A percentile compares a stretch with the other conserved stretches of the same genome.
Evolutionary conservation across 2,797 vertebrate species (phyloP).

Genomic region (Chromobotia macracanthus): DNA sequence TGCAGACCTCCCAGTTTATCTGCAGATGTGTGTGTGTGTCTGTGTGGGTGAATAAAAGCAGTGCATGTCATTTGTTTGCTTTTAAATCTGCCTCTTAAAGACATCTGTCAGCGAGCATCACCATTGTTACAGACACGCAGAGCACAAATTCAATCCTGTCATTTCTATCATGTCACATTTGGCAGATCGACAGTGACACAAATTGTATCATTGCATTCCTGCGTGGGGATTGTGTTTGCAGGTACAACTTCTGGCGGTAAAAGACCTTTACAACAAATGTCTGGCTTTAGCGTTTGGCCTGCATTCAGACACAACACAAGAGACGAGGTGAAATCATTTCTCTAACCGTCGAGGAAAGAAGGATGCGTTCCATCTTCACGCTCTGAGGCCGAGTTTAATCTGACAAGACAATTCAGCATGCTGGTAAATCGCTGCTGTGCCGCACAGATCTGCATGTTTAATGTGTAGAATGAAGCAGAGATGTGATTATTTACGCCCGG

Average conservation of each 20-base stretch:
- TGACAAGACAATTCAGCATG: conserved; percentile 44
- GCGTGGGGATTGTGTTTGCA: conserved; percentile 76
- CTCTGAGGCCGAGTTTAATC: conserved; percentile 39
- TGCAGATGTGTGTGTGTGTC: neutral
- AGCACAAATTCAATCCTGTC: conserved; percentile 76
- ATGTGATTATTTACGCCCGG: neutral
- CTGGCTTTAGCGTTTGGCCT: conserved; percentile 63
- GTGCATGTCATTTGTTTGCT: conserved; percentile 77
- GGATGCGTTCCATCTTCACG: conserved; percentile 42
- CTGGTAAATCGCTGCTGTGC: conserved; percentile 9
- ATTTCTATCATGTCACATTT: conserved; percentile 78
- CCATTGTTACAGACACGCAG: conserved; percentile 77
- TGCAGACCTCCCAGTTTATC: neutral
- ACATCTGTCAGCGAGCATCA: conserved; percentile 84
- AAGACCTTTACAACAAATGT: conserved; percentile 68
- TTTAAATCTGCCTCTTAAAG: conserved; percentile 85
- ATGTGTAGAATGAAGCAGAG: neutral
- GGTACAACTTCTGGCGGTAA: conserved; percentile 73
- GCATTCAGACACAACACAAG: conserved; percentile 64
- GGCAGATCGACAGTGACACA: conserved; percentile 80
- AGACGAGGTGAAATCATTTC: conserved; percentile 44
- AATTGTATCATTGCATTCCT: conserved; percentile 77
- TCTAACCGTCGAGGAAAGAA: conserved; percentile 44
- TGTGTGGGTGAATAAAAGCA: conserved; percentile 60
- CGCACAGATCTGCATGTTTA: neutral